Percentiles rank a stretch among this genome's conserved stretches.
phyloP scores from a whole-genome alignment of 2,113 vertebrate species.

The Sarotherodon lohbergeri region DNA sequence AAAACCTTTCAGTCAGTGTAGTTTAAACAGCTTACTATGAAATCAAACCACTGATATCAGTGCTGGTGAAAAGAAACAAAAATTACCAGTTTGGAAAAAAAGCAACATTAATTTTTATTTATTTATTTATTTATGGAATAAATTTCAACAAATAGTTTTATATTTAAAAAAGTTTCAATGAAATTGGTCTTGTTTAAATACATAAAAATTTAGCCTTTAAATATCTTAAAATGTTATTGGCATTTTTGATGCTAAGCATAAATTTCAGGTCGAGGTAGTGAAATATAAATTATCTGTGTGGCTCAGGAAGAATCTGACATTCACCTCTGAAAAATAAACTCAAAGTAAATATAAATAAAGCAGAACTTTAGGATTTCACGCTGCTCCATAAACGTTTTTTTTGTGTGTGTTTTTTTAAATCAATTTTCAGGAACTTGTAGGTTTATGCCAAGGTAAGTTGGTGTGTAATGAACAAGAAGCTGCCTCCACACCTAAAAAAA shows the following conservation, averaged over 20 bases:
- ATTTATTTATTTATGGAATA: accelerated
- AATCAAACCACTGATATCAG: background rate
- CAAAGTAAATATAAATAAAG: background rate
- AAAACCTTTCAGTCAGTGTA: background rate
- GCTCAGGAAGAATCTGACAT: background rate
- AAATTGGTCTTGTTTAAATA: background rate
- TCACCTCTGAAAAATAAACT: background rate
- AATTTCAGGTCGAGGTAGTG: background rate
- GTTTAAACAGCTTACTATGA: background rate
- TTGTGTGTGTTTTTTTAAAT: accelerated
- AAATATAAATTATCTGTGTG: background rate
- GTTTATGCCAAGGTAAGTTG: background rate
- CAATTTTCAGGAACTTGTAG: background rate
- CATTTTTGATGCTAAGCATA: background rate
- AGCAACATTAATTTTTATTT: background rate
- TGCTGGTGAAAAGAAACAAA: background rate
- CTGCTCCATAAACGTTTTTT: background rate
- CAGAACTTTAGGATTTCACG: background rate
- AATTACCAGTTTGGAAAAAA: accelerated
- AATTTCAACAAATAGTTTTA: background rate
- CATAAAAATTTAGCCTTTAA: background rate
- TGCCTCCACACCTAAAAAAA: background rate
- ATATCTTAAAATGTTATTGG: background rate
- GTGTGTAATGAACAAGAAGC: background rate
- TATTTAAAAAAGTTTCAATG: background rate